Evolutionary conservation across 2,888 invertebrate species (phyloP).

Genomic region (Cepaea hortensis): DNA sequence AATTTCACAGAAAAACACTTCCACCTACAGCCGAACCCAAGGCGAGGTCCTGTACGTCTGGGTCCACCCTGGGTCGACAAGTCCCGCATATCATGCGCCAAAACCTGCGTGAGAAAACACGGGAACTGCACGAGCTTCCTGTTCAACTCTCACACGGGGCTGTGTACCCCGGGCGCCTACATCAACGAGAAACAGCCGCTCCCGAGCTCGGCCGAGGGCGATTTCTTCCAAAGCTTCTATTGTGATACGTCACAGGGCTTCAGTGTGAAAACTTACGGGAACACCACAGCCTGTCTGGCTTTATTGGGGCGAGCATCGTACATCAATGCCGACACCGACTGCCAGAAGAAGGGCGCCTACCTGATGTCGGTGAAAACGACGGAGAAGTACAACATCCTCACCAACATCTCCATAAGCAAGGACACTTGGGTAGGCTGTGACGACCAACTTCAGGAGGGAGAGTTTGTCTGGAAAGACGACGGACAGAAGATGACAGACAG

Average conservation of each 20-base stretch:
- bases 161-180: conserved; percentile 7
- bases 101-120: background rate
- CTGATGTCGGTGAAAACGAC: background rate
- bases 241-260: conserved; percentile 8
- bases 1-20: background rate
- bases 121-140: background rate
- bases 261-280: background rate
- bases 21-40: background rate
- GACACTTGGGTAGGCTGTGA: background rate
- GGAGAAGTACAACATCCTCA: background rate
- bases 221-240: background rate
- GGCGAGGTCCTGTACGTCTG: background rate
- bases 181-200: background rate
- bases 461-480: conserved; percentile 8
- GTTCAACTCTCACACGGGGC: background rate
- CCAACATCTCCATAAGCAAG: background rate
- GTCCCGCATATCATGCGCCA: background rate
- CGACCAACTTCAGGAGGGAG: background rate
- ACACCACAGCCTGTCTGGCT: background rate
- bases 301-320: background rate
- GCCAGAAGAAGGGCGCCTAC: background rate
- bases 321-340: background rate
- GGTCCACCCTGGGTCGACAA: background rate
- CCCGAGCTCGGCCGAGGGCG: background rate
- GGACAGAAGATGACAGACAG: background rate